Conservation (phyloP, 2,888 invertebrate species). For the Sylvicola cinctus region DNA sequence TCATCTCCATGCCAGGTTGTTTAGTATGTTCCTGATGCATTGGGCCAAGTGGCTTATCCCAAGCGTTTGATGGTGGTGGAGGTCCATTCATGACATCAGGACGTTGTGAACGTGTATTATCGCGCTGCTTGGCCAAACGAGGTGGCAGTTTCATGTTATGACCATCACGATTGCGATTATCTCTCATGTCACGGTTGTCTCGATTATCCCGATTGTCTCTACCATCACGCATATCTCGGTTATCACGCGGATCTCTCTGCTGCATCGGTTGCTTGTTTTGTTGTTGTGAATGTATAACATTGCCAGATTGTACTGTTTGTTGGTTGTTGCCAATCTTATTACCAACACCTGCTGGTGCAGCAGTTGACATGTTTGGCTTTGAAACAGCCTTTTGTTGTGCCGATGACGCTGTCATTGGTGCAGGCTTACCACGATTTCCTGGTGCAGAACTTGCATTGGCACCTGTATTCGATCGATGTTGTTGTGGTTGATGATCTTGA, state of each 20-base stretch:
- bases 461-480: slow-evolving; percentile 18
- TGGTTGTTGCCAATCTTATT: too few species aligned
- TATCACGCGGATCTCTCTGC: slow-evolving; percentile 25
- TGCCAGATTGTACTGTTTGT: too few species aligned
- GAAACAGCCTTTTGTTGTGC: too few species aligned
- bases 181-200: slow-evolving; percentile 16
- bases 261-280: slow-evolving; percentile 21
- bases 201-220: slow-evolving; percentile 16
- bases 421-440: too few species aligned
- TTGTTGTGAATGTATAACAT: too few species aligned
- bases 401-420: too few species aligned
- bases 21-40: neutral
- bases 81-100: slow-evolving; percentile 16
- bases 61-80: slow-evolving; percentile 51
- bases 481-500: slow-evolving; percentile 13
- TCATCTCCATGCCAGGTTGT: neutral
- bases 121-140: slow-evolving; percentile 54
- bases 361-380: too few species aligned
- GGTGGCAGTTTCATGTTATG: slow-evolving; percentile 35
- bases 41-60: slow-evolving; percentile 42
- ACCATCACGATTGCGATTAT: neutral
- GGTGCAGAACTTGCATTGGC: neutral
- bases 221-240: slow-evolving; percentile 12
- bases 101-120: slow-evolving; percentile 19
- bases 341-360: too few species aligned